Conservation (phyloP, 2,888 invertebrate species). For the Dione vanillae region DNA sequence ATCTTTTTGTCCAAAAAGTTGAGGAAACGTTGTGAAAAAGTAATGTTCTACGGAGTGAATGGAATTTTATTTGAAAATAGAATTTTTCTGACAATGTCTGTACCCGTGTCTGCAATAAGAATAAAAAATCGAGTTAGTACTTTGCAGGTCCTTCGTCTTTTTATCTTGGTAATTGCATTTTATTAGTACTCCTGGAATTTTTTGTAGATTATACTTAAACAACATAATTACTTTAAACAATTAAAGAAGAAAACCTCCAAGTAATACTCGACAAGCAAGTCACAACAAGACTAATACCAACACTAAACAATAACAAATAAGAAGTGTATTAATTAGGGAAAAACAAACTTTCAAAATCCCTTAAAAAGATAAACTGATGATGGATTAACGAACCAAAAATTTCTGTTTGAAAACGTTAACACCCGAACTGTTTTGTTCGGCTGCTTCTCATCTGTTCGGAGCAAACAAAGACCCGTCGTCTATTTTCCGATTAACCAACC, state of each 20-base stretch:
- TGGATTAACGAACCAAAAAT: conserved; percentile 62
- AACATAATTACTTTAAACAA: not conserved
- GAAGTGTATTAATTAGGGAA: conserved; percentile 40
- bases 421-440: conserved; percentile 63
- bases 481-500: conserved; percentile 51
- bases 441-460: conserved; percentile 73
- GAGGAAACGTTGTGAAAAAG: conserved; percentile 59
- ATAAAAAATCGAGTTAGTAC: conserved; percentile 37
- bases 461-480: conserved; percentile 63
- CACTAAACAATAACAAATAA: conserved; percentile 32
- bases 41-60: conserved; percentile 50
- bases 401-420: conserved; percentile 60
- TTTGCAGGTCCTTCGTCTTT: conserved; percentile 20
- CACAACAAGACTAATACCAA: not conserved
- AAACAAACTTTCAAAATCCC: conserved; percentile 46
- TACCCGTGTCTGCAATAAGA: conserved; percentile 26
- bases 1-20: conserved; percentile 70
- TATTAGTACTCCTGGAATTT: not conserved
- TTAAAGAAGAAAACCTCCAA: not conserved
- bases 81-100: conserved; percentile 41
- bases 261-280: not conserved
- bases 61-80: conserved; percentile 46
- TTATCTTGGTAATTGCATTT: conserved; percentile 14
- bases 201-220: not conserved
- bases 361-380: conserved; percentile 52